These are phyloP conservation scores for Syngnathus floridae DNA, from an alignment of 2,113 vertebrate species.

Conservation along the genomic window DNA sequence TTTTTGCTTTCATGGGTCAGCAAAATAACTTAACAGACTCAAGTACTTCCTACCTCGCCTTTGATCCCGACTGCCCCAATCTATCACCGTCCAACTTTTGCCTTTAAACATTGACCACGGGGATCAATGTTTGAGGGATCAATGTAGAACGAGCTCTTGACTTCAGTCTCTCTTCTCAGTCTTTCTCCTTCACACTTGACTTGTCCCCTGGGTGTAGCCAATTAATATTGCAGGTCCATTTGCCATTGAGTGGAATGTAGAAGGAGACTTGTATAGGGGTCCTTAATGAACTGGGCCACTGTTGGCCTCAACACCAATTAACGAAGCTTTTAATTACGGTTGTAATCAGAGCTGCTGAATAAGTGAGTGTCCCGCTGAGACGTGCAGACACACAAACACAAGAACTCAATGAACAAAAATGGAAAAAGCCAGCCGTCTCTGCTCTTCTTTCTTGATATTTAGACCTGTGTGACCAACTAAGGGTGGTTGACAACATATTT, in stretches of 20 bases:
- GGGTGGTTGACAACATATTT: slow-evolving; percentile 38
- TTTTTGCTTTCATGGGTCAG: not conserved
- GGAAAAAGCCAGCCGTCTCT: slow-evolving; percentile 8
- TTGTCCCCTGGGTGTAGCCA: slow-evolving; percentile 70
- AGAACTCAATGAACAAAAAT: slow-evolving; percentile 14
- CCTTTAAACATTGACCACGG: slow-evolving; percentile 41
- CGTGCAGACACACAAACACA: slow-evolving; percentile 11
- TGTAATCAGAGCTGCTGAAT: slow-evolving; percentile 78
- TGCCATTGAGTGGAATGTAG: slow-evolving; percentile 60
- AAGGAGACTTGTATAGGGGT: slow-evolving; percentile 56
- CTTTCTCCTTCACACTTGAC: slow-evolving; percentile 72
- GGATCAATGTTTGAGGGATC: slow-evolving; percentile 20
- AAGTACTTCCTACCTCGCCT: slow-evolving; percentile 11
- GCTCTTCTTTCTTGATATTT: slow-evolving; percentile 28
- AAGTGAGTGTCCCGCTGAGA: slow-evolving; percentile 52
- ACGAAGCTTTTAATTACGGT: slow-evolving; percentile 93
- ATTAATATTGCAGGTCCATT: slow-evolving; percentile 78
- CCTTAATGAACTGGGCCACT: slow-evolving; percentile 80
- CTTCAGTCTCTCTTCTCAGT: slow-evolving; percentile 22
- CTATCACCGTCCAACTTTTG: slow-evolving; percentile 31
- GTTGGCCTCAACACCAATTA: slow-evolving; percentile 88
- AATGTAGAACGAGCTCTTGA: slow-evolving; percentile 32
- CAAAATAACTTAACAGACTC: slow-evolving; percentile 1
- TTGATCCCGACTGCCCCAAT: slow-evolving; percentile 25
- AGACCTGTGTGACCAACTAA: slow-evolving; percentile 24